These are phyloP conservation scores for Oxytorus armatus DNA, from an alignment of 2,888 invertebrate genomes.

Conservation along the genomic window DNA sequence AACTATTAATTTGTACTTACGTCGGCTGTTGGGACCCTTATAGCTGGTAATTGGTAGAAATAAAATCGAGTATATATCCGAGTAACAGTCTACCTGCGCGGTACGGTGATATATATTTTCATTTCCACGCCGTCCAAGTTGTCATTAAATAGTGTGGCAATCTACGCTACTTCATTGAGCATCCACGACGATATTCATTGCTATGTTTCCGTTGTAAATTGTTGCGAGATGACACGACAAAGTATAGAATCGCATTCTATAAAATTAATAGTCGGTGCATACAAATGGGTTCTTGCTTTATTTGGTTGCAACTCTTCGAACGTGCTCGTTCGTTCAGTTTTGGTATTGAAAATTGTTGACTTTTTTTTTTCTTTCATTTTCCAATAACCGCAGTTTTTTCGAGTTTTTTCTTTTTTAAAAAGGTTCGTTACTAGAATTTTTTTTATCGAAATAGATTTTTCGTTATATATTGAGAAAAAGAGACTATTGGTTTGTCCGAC, in stretches of 20 bases:
- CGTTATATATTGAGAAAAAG: too few relatives aligned
- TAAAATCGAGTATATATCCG: neutral
- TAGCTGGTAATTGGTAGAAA: neutral
- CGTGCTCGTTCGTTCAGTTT: too few relatives aligned
- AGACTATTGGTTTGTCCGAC: too few relatives aligned
- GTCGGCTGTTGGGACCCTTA: neutral
- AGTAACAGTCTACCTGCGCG: neutral
- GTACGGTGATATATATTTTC: conserved; percentile 10
- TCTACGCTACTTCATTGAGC: neutral
- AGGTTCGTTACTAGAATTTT: too few relatives aligned
- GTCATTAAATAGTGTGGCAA: conserved; percentile 10
- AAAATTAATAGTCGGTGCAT: neutral
- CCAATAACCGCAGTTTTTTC: too few relatives aligned
- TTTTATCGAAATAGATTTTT: too few relatives aligned
- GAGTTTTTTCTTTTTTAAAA: too few relatives aligned
- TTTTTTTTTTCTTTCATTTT: too few relatives aligned
- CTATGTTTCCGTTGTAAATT: neutral
- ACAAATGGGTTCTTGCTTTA: neutral
- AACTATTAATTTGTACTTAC: neutral
- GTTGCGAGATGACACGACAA: neutral
- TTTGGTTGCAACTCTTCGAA: too few relatives aligned
- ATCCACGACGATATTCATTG: neutral
- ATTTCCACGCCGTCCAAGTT: neutral
- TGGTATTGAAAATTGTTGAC: too few relatives aligned
- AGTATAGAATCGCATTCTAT: neutral